A percentile compares a stretch with the other conserved stretches of the same genome.
Evolutionary conservation across 2,797 vertebrate genomes (phyloP).

Genomic region (Clarias platycephalus): DNA sequence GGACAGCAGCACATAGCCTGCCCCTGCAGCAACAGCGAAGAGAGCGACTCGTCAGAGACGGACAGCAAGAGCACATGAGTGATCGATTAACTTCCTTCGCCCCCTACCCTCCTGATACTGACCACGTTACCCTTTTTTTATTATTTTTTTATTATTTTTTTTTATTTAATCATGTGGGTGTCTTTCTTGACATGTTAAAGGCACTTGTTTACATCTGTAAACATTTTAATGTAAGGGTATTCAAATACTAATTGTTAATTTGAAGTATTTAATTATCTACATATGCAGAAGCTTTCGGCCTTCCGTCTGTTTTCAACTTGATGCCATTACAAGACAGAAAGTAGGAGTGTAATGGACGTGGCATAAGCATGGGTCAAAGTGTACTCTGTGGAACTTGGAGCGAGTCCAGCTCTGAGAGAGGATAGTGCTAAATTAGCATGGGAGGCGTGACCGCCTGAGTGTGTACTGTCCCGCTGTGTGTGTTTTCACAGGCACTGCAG

Average conservation of each 20-base stretch:
- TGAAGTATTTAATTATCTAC: slow-evolving; percentile 23
- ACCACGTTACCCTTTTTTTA: not conserved
- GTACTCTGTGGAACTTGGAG: slow-evolving; percentile 19
- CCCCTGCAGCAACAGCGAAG: slow-evolving; percentile 59
- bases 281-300: not conserved
- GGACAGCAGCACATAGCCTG: slow-evolving; percentile 34
- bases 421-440: slow-evolving; percentile 56
- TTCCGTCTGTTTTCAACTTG: not conserved
- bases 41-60: slow-evolving; percentile 66
- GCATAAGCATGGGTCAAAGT: slow-evolving; percentile 15
- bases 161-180: not conserved
- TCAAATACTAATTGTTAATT: slow-evolving; percentile 14
- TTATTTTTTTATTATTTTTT: not conserved
- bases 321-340: not conserved
- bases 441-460: slow-evolving; percentile 47
- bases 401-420: slow-evolving; percentile 28
- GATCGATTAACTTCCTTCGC: not conserved
- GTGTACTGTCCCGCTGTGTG: slow-evolving; percentile 50
- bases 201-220: not conserved
- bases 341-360: not conserved
- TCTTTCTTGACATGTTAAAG: not conserved
- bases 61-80: slow-evolving; percentile 69
- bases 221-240: not conserved
- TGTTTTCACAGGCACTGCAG: slow-evolving; percentile 52
- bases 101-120: not conserved